Base-by-base conservation (phyloP, 1,140 invertebrate genomes). In the Macrobrachium rosenbergii region DNA sequence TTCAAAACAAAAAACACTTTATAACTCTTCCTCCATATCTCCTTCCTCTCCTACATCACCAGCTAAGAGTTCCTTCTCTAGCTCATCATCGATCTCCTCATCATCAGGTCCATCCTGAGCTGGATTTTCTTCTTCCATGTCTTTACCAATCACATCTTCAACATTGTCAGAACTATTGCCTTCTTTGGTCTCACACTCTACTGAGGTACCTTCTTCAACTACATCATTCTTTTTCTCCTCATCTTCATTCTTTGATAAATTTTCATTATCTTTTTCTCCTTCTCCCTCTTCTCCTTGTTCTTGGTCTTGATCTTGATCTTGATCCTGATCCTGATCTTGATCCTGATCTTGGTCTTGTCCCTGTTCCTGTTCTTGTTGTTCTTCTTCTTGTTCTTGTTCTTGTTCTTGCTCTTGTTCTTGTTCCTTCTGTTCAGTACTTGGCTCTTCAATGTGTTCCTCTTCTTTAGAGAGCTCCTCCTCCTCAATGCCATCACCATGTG, bases 61-160 rank as follows among this genome's bases (percentile, higher is more conserved):
- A 77, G 80, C 69, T 17, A 89, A 82, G 11, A 89, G 88, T 69
- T 87, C 79, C 52, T 89, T 89, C 64, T 89, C 88, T 82, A 89
- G 73, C 58, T 89, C 88, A 69, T 89, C 88, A 72, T 89, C 88
- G 52, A 89, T 89, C 45, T 89, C 88, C n/a, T 89, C 88, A 10
- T 87, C 85, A 17, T 86, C 84, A n/a, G 72, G 64, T n/a, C 37
- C 37, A 72, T 72, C 69, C 5, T 72, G 23, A 16, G 23, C 21
- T 43, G 23, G 23, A 72, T 23, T 72, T 72, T 72, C 69, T 6
- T 72, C 69, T 72, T 28, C 21, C 16, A 28, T 43, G 16, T 72
- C 37, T 72, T 72, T 43, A n/a, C 37, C 21, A 72, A 28, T 23
- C 23, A 43, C 5, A 14, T 72, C 69, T 8, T 72, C 37, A 23